A percentile compares a stretch with the other conserved stretches of the same genome.
These are phyloP conservation scores for Cephus spinipes DNA, from an alignment of 2,888 invertebrate species.

Conservation along the genomic window DNA sequence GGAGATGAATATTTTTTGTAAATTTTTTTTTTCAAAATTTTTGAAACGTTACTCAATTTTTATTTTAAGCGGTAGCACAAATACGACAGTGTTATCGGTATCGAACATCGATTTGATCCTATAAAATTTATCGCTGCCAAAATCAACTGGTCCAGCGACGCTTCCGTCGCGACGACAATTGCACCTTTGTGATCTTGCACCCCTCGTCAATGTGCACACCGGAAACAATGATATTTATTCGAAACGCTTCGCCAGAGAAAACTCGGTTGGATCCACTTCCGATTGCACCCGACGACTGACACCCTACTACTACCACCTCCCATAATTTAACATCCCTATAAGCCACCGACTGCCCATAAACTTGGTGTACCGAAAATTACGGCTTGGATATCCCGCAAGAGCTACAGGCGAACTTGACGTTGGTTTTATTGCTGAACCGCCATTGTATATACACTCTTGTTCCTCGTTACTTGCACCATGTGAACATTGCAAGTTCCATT, in stretches of 20 bases:
- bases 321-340: conserved; percentile 40
- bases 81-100: not conserved
- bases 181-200: conserved; percentile 2
- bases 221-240: conserved; percentile 38
- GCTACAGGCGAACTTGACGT: conserved; percentile 4
- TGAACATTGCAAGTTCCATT: not conserved
- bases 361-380: conserved; percentile 55
- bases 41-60: too few species aligned
- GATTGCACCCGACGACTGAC: conserved; percentile 10
- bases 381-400: conserved; percentile 43
- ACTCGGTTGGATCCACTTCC: conserved; percentile 9
- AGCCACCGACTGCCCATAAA: conserved; percentile 47
- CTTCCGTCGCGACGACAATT: conserved; percentile 30
- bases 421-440: not conserved
- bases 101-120: not conserved
- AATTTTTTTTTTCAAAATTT: not conserved
- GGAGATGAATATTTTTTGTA: not conserved
- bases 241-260: conserved; percentile 22
- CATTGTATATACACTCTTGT: not conserved
- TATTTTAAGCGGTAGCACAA: not conserved
- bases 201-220: conserved; percentile 28
- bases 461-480: not conserved
- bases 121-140: not conserved
- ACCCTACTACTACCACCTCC: conserved; percentile 14
- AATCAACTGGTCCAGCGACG: conserved; percentile 27